Percentiles rank a stretch among this genome's conserved stretches.
Conservation (phyloP, 2,888 invertebrate genomes). For the Caenorhabditis zanzibari region DNA sequence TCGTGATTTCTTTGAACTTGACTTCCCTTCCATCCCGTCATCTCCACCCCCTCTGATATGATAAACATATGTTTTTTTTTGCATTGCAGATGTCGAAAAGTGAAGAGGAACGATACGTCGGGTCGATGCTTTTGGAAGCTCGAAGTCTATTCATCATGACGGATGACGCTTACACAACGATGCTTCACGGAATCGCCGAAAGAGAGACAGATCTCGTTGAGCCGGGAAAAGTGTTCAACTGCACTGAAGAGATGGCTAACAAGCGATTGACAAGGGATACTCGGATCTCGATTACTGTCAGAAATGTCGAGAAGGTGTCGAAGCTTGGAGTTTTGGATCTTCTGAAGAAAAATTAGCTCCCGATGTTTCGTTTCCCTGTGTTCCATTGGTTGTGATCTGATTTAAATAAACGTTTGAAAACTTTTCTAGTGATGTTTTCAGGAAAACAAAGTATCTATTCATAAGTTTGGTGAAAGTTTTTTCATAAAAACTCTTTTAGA, state of each 20-base stretch:
- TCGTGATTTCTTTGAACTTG: constrained; percentile 57
- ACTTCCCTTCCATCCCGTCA: constrained; percentile 39
- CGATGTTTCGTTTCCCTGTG: neutral
- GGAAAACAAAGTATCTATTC: too few species aligned
- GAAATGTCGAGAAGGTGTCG: constrained; percentile 68
- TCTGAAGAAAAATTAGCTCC: constrained; percentile 33
- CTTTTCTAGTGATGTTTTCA: too few species aligned
- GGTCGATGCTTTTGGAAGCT: constrained; percentile 89
- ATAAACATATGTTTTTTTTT: constrained; percentile 51
- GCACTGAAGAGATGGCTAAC: constrained; percentile 50
- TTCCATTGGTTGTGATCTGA: neutral
- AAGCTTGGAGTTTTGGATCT: constrained; percentile 58
- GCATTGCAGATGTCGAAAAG: constrained; percentile 43
- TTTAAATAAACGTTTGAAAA: neutral
- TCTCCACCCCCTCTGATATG: constrained; percentile 1
- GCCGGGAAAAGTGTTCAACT: constrained; percentile 66
- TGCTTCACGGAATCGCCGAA: constrained; percentile 85
- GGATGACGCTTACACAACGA: constrained; percentile 89
- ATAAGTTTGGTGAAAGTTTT: too few species aligned
- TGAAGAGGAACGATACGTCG: constrained; percentile 68
- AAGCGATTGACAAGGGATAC: constrained; percentile 61
- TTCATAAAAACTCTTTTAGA: too few species aligned
- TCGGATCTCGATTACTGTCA: constrained; percentile 68
- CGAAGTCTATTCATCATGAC: constrained; percentile 92
- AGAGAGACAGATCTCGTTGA: constrained; percentile 68